These are phyloP conservation scores for Pelusios castaneus DNA, from an alignment of 2,113 vertebrate species.

Conservation along the genomic window DNA sequence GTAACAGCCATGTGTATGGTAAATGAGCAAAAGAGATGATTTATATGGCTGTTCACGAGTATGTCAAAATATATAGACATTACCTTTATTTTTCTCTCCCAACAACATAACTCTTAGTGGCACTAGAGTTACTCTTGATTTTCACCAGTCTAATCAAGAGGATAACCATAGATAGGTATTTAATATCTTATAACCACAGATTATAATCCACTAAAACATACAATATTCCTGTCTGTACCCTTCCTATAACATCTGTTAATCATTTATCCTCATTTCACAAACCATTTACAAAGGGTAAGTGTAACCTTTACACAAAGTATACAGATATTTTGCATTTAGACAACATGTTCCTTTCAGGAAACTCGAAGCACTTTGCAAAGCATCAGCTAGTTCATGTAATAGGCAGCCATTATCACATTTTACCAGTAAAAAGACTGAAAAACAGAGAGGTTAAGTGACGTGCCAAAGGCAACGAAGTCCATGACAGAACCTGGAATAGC, in stretches of 20 bases:
- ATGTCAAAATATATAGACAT: not conserved
- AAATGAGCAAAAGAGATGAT: not conserved
- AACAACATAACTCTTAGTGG: not conserved
- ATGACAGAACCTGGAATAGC: not conserved
- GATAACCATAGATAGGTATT: not conserved
- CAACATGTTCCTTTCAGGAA: conserved; percentile 54
- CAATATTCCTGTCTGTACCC: conserved; percentile 24
- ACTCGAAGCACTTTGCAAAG: conserved; percentile 34
- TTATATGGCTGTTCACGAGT: not conserved
- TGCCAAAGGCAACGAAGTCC: not conserved
- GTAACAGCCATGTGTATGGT: accelerated
- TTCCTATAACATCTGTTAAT: conserved; percentile 63
- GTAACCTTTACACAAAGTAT: conserved; percentile 43
- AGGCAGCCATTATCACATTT: not conserved
- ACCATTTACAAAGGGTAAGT: conserved; percentile 23
- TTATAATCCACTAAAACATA: conserved; percentile 44
- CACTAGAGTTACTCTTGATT: not conserved
- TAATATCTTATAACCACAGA: not conserved
- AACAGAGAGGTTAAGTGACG: not conserved
- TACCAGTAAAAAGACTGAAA: not conserved
- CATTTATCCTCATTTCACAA: conserved; percentile 50
- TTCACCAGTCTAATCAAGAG: accelerated
- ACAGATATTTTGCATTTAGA: conserved; percentile 68
- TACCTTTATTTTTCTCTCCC: not conserved
- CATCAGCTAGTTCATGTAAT: conserved; percentile 44